Evolutionary conservation across 2,888 invertebrate species (phyloP), one percentile per base, ranked within the genome.

Genomic region (Cephus nigrinus): DNA sequence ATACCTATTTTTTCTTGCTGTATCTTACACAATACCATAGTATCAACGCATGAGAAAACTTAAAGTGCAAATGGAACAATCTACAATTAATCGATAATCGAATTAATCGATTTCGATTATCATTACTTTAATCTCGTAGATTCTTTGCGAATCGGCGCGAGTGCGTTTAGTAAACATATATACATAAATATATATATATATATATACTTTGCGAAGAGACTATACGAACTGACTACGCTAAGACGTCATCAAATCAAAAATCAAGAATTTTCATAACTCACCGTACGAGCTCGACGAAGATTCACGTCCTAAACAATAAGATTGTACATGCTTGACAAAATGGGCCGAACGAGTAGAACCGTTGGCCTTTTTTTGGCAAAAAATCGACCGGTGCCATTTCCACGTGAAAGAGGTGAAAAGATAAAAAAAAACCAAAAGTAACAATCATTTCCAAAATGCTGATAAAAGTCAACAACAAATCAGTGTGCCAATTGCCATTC

Each of bases 301-400:
- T 5, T 55, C 23, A 23, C 23, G 23, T 55, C 9, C 55, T 55
- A 9, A 55, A 55, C 1, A 55, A 55, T 55, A 55, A 55, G 23
- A 55, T 55, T 55, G 2, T 5, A 9, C 23, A 9, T 15, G 23
- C 9, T 23, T 23, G 55, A 55, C 9, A 55, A 23, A 55, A 15
- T 12, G 2, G 15, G 15, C 23, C 9, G 9, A 9, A 15, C 23
- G 5, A 23, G 23, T 55, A 30, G 68, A 36, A 40, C 35, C 69
- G 68, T 69, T 68, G 74, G 69, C n/a, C 68, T 75, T 75, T 75
- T 32, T 32, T 30, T n/a, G 71, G 36, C 69, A 73, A 35, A 40
- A 55, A 32, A 75, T 75, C 32, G 68, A 74, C 36, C 69, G 71
- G 75, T 75, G 79, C 73, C 73, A 11, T 76, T 55, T 72, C 35